Evolutionary conservation across 2,113 vertebrate genomes (phyloP).

Genomic region (Elgaria multicarinata): DNA sequence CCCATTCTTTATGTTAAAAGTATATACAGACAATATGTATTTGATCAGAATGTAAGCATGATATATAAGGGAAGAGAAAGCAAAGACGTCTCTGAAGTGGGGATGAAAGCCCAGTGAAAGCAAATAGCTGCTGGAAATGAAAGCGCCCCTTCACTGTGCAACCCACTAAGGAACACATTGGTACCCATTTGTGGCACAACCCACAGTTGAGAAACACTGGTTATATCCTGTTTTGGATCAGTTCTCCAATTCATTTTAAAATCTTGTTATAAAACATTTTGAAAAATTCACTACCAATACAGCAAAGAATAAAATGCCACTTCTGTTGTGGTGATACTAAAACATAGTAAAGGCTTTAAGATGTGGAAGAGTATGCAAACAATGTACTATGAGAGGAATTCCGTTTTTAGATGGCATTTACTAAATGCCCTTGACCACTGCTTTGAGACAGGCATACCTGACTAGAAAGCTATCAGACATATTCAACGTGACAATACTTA

Average conservation of each 20-base stretch:
- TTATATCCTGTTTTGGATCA: neutral
- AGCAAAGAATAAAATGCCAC: neutral
- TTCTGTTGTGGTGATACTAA: neutral
- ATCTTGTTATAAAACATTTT: neutral
- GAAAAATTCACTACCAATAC: neutral
- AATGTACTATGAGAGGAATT: neutral
- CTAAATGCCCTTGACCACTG: constrained; percentile 20
- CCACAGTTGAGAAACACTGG: neutral
- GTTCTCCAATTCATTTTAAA: neutral
- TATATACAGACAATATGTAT: neutral
- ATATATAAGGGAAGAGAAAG: neutral
- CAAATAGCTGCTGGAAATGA: neutral
- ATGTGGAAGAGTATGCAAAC: neutral
- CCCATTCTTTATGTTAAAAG: neutral
- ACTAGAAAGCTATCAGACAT: constrained; percentile 21
- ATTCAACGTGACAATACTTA: neutral
- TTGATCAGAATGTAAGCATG: neutral
- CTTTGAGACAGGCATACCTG: constrained; percentile 19
- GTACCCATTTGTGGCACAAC: neutral
- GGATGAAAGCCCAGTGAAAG: neutral
- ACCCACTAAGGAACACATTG: neutral
- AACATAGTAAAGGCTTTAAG: neutral
- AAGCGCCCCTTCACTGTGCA: neutral
- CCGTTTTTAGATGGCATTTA: neutral
- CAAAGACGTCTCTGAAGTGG: neutral